Evolutionary conservation across 2,888 invertebrate genomes (phyloP), one percentile per base, ranked within the genome.

Genomic region (Lepeophtheirus nordmannii): DNA sequence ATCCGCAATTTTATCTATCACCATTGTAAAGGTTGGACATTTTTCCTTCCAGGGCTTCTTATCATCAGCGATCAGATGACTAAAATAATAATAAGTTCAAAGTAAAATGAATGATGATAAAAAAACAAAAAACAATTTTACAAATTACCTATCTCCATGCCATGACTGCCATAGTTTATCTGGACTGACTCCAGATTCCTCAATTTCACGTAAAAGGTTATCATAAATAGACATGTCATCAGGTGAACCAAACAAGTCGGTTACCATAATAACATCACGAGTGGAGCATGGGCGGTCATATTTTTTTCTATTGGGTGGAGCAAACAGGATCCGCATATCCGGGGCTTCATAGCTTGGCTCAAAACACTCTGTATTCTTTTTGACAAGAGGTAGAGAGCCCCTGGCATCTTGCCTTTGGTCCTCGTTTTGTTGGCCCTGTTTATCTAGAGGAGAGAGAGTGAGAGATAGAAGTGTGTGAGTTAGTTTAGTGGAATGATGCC

Each of bases 21-120:
- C 23, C 64, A 46, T 56, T 10, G 22, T 8, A 23, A 64, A 64
- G 11, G 64, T 64, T 12, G 64, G 64, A 56, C 64, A 56, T 23
- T 20, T 23, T 5, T 46, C 23, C 9, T 53, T 64, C 64, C 64
- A 64, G 23, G 17, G 22, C n/a, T 22, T 11, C 5, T 46, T 56
- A 23, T 64, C 64, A 64, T 64, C 64, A 1, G 64, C 64, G 14
- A 64, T 64, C 10, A 46, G 8, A 53, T 64, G 64, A 7, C 30
- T 30, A 7, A 30, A 30, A 30, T 7, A 30, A 5, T 30, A 30
- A 30, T 30, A 30, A 30, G 30, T 30, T n/a, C n/a, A n/a, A 7
- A 30, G 30, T 7, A 30, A 5, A 5, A 2, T 30, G 30, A 30
- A 30, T 30, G 30, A 30, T 30, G 7, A 30, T 5, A 30, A 7